phyloP scores from a whole-genome alignment of 1,140 invertebrate genomes.

The Eupristina koningsbergeri region DNA sequence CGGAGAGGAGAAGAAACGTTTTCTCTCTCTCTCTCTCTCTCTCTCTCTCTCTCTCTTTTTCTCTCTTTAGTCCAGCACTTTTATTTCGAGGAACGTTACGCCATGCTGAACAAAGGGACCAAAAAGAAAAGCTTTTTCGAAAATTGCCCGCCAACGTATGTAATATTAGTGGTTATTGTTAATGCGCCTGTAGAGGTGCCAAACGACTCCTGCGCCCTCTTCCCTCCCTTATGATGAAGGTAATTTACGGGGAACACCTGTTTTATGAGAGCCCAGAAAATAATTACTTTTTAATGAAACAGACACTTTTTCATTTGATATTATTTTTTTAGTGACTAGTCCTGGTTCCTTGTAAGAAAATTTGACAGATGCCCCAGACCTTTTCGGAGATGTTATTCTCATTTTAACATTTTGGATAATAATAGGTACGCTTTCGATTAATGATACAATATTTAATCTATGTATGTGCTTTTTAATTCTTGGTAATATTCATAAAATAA shows the following conservation, averaged over 20 bases:
- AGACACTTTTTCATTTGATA: neutral
- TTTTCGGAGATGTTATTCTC: neutral
- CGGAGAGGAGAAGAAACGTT: no score
- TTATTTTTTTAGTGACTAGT: neutral
- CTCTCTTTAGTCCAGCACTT: neutral
- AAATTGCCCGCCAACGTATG: neutral
- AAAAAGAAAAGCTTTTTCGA: constrained; percentile 14
- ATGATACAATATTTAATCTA: no score
- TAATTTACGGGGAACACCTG: constrained; percentile 7
- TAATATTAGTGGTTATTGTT: constrained; percentile 1
- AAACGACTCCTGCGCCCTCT: neutral
- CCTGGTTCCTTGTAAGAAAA: neutral
- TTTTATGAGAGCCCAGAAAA: neutral
- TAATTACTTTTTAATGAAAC: constrained; percentile 23
- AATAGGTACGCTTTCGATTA: no score
- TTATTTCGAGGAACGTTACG: neutral
- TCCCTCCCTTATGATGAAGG: neutral
- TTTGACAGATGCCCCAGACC: neutral
- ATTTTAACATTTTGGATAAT: no score
- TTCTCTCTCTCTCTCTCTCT: no score
- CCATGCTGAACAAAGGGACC: neutral
- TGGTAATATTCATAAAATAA: no score
- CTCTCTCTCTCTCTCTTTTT: neutral
- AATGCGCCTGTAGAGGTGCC: neutral
- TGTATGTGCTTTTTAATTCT: no score